A percentile compares a stretch with the other conserved stretches of the same genome.
phyloP scores from a whole-genome alignment of 2,888 invertebrate genomes.

The Trachelus iudaicus region DNA sequence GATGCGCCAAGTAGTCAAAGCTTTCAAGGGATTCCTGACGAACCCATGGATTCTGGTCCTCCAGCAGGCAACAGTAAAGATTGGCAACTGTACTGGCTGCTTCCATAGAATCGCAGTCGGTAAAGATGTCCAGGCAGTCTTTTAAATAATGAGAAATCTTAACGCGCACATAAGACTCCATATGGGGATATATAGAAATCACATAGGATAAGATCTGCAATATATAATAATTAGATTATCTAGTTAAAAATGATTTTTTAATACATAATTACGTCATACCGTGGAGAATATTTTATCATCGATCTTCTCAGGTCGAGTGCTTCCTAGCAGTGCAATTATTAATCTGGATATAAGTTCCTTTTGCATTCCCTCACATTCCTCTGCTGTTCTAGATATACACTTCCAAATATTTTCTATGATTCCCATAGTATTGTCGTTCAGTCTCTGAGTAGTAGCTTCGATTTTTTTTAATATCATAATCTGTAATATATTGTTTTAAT shows the following conservation, averaged over 20 bases:
- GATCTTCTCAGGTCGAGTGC: slow-evolving; percentile 27
- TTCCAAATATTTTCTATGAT: slow-evolving; percentile 43
- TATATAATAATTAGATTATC: neutral
- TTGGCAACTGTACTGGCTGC: neutral
- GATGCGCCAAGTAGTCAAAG: slow-evolving; percentile 47
- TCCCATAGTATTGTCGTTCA: slow-evolving; percentile 28
- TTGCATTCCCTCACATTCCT: slow-evolving; percentile 39
- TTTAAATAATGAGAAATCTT: slow-evolving; percentile 41
- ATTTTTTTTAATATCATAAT: slow-evolving; percentile 24
- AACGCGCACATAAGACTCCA: slow-evolving; percentile 30
- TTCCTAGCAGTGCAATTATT: slow-evolving; percentile 33
- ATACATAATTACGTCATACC: slow-evolving; percentile 26
- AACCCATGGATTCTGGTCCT: slow-evolving; percentile 46
- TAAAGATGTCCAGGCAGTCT: slow-evolving; percentile 27
- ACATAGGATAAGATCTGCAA: neutral
- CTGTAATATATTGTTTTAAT: slow-evolving; percentile 10
- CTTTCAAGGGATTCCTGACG: slow-evolving; percentile 54
- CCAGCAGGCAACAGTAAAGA: slow-evolving; percentile 41
- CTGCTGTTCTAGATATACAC: slow-evolving; percentile 36
- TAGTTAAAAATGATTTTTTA: neutral
- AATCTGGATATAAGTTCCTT: slow-evolving; percentile 40
- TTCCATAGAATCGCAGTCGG: slow-evolving; percentile 9
- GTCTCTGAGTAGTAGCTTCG: slow-evolving; percentile 16
- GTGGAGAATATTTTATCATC: slow-evolving; percentile 25
- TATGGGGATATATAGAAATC: slow-evolving; percentile 15